Conservation (phyloP, 2,888 invertebrate species). For the Cancer borealis region DNA sequence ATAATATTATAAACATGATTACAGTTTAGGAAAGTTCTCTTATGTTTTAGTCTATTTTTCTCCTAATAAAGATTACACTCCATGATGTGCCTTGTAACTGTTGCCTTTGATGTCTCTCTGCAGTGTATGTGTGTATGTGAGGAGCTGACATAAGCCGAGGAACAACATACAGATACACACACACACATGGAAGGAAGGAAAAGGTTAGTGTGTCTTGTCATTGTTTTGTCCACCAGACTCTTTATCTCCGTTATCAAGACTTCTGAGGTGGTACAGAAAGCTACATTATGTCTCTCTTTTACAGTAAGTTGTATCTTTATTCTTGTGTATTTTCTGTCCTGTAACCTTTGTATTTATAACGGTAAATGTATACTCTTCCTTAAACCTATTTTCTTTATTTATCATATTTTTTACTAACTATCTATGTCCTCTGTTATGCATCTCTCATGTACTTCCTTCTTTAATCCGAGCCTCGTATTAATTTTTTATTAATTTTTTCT, state of each 20-base stretch:
- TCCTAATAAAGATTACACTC: neutral
- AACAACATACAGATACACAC: neutral
- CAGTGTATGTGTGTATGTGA: neutral
- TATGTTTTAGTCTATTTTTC: neutral
- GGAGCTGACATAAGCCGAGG: neutral
- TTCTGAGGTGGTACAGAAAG: neutral
- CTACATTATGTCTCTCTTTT: neutral
- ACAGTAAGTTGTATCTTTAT: too few relatives aligned
- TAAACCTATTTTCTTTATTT: too few relatives aligned
- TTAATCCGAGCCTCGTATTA: too few relatives aligned
- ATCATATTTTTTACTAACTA: too few relatives aligned
- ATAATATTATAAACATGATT: neutral
- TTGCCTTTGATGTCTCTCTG: neutral
- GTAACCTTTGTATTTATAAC: too few relatives aligned
- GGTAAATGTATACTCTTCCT: too few relatives aligned
- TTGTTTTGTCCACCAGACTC: neutral
- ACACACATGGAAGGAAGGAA: slow-evolving; percentile 12
- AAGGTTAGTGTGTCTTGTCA: neutral
- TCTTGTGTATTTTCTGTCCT: too few relatives aligned
- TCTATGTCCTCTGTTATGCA: too few relatives aligned
- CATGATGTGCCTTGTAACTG: neutral
- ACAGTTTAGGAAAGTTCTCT: neutral
- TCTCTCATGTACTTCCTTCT: too few relatives aligned
- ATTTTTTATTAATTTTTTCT: too few relatives aligned
- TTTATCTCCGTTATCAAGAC: neutral